Base-by-base conservation (phyloP, 2,113 vertebrate species). In the Archocentrus centrarchus region DNA sequence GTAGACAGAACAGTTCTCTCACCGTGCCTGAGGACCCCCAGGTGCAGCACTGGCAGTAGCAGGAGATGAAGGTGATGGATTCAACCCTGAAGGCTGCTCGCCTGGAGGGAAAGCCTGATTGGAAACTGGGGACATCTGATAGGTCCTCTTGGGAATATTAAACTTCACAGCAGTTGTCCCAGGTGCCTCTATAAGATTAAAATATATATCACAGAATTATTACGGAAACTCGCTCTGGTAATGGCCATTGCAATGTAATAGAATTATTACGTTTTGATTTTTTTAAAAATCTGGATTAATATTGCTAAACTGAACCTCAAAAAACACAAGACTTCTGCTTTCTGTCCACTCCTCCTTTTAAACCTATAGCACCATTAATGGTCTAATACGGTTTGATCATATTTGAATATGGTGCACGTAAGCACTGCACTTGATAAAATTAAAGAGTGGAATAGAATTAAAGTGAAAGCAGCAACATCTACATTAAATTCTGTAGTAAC, bases 101-200 rank as follows among this genome's bases (percentile, higher is more conserved):
- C 82, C 90, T n/a, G 89, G 55, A 27, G 89, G 60, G 60, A 97
- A 97, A 79, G 73, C 94, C 87, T 97, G 97, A 89, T 82, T 97
- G 77, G 96, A 90, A 75, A 96, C 88, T 8, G 97, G 95, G 44
- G 87, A 81, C 83, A 93, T 91, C 88, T 93, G 92, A 70, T 97
- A 97, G 2, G 96, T 96, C 77, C 97, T 96, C 78, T 98, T 98
- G 61, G 95, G 92, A 89, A 98, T 96, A 89, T 97, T 98, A 94
- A 98, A 98, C 90, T 98, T 98, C 62, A 98, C 93, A 8, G 95
- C 82, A 32, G 96, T 94, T 4, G 96, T 81, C 20, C 97, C 97
- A 27, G 97, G 97, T 68, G 97, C 95, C 41, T 98, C 97, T 98
- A 88, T 55, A n/a, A 35, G 2, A 55, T 63, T 89, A 44, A 47